Evolutionary conservation across 2,113 vertebrate species (phyloP).

Genomic region (Peromyscus maniculatus): DNA sequence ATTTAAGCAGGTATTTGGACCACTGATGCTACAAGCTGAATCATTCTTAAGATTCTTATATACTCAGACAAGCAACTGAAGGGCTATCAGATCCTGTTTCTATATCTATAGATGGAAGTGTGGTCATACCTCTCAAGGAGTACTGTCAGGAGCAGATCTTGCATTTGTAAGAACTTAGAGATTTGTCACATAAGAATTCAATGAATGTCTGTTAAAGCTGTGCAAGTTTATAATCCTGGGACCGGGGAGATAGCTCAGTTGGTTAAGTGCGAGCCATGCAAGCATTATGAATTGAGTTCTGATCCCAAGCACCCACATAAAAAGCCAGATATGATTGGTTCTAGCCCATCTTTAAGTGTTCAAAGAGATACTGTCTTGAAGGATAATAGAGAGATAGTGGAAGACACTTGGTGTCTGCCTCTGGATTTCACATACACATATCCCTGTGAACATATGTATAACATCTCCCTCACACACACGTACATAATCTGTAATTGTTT

Average conservation of each 20-base stretch:
- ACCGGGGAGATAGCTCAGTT: neutral
- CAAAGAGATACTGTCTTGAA: neutral
- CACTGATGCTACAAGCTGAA: no score
- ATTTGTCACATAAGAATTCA: neutral
- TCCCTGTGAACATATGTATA: neutral
- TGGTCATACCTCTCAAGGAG: neutral
- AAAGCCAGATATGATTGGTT: neutral
- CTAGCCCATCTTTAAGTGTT: neutral
- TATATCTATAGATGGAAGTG: rapidly evolving
- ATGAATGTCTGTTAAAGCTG: neutral
- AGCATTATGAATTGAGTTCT: neutral
- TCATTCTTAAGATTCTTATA: neutral
- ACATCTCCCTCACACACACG: neutral
- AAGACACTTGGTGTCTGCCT: neutral
- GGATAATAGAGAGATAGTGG: neutral
- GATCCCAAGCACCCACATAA: neutral
- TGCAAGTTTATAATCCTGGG: neutral
- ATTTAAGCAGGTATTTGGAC: neutral
- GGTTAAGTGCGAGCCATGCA: neutral
- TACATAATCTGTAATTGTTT: neutral
- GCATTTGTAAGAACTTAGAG: neutral
- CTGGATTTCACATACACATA: neutral
- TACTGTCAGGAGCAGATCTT: neutral
- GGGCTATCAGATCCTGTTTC: neutral
- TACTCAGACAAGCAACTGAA: neutral